A percentile compares a stretch with the other conserved stretches of the same genome.
Conservation (phyloP, 1,140 invertebrate genomes). For the Drosophila quadrilineata region DNA sequence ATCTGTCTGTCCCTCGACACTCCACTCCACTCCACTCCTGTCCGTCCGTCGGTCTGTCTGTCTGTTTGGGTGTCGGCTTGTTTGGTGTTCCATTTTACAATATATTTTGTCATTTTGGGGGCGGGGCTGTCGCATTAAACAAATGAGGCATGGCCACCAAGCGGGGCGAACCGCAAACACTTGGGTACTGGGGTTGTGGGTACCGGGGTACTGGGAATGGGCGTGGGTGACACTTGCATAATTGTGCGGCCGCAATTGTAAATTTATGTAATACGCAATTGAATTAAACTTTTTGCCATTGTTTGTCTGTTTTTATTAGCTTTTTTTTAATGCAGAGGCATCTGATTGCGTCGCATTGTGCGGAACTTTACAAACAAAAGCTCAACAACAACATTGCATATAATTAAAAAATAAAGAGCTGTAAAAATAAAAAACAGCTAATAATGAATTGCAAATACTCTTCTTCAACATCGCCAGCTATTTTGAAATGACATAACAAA, state of each 20-base stretch:
- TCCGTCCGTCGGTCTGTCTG: neutral
- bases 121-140: slow-evolving; percentile 41
- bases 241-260: slow-evolving; percentile 66
- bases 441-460: slow-evolving; percentile 15
- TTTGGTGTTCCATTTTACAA: slow-evolving; percentile 47
- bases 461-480: neutral
- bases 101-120: too few relatives aligned
- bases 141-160: slow-evolving; percentile 61
- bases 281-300: slow-evolving; percentile 66
- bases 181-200: too few relatives aligned
- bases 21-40: slow-evolving; percentile 10
- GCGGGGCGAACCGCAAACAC: too few relatives aligned
- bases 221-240: slow-evolving; percentile 65
- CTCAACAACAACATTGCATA: slow-evolving; percentile 6
- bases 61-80: slow-evolving; percentile 2
- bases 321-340: slow-evolving; percentile 32
- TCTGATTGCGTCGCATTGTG: slow-evolving; percentile 20
- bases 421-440: slow-evolving; percentile 7
- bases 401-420: slow-evolving; percentile 19
- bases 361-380: slow-evolving; percentile 30
- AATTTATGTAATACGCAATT: slow-evolving; percentile 71
- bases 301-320: slow-evolving; percentile 59
- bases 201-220: slow-evolving; percentile 7
- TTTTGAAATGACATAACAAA: too few relatives aligned
- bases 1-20: neutral